Evolutionary conservation across 2,113 vertebrate genomes (phyloP).

Genomic region (Tupaia tana): DNA sequence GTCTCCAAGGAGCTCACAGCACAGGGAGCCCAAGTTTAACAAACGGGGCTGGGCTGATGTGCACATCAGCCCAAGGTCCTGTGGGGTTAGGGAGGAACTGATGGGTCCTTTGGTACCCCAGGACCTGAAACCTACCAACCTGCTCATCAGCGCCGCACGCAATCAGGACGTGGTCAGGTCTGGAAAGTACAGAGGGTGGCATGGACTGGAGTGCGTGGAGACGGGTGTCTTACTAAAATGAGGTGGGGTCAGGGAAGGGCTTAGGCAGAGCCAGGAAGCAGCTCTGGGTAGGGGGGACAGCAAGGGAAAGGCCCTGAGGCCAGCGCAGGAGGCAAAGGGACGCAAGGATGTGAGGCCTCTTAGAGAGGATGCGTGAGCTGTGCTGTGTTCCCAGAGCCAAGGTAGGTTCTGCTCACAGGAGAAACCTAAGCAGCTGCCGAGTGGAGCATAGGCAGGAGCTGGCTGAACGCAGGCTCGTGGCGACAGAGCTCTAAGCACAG

Average conservation of each 20-base stretch:
- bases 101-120: conserved; percentile 65
- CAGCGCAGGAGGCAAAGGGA: background rate
- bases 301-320: background rate
- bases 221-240: background rate
- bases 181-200: background rate
- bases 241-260: no score
- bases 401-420: background rate
- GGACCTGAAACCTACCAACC: conserved; percentile 95
- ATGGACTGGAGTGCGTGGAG: background rate
- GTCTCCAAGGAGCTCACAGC: background rate
- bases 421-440: background rate
- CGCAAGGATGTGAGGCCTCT: rapidly evolving
- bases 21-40: background rate
- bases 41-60: background rate
- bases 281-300: background rate
- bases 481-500: background rate
- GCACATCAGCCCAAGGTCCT: background rate
- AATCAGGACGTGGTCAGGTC: background rate
- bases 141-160: conserved; percentile 91
- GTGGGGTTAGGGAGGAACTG: background rate
- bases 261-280: background rate
- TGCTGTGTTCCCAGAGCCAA: background rate
- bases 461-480: background rate
- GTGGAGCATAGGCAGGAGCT: background rate
- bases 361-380: background rate